Percentiles rank a stretch among this genome's conserved stretches.
Evolutionary conservation across 2,797 vertebrate genomes (phyloP).

Genomic region (Oceanodroma leucorhoa): DNA sequence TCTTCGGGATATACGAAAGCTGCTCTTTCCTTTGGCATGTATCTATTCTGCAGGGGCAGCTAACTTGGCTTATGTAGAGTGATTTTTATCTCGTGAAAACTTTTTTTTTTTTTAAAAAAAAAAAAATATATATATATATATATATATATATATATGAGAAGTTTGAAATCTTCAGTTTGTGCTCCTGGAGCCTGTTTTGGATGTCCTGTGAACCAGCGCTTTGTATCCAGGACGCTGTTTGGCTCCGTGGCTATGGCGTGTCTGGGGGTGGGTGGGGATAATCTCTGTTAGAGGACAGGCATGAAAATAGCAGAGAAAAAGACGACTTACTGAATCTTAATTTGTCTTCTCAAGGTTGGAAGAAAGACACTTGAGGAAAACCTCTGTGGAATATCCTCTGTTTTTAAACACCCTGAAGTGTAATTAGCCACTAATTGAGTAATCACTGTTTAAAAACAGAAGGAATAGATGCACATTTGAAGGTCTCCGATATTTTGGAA

Average conservation of each 20-base stretch:
- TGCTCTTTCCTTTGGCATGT: neutral
- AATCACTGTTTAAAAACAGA: neutral
- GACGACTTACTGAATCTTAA: neutral
- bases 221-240: neutral
- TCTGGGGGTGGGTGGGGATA: neutral
- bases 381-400: neutral
- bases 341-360: neutral
- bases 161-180: neutral
- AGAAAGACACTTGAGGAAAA: neutral
- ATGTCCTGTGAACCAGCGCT: neutral
- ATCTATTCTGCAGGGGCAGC: neutral
- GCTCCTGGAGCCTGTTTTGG: neutral
- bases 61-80: neutral
- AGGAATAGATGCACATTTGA: neutral
- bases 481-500: neutral
- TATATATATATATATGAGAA: too few relatives aligned
- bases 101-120: neutral
- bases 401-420: neutral
- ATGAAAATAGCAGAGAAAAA: neutral
- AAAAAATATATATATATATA: too few relatives aligned
- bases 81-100: neutral
- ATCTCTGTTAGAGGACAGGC: neutral
- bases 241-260: accelerated
- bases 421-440: neutral
- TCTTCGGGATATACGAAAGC: neutral